Evolutionary conservation across 2,797 vertebrate genomes (phyloP).

Genomic region (Tolypeutes matacus): DNA sequence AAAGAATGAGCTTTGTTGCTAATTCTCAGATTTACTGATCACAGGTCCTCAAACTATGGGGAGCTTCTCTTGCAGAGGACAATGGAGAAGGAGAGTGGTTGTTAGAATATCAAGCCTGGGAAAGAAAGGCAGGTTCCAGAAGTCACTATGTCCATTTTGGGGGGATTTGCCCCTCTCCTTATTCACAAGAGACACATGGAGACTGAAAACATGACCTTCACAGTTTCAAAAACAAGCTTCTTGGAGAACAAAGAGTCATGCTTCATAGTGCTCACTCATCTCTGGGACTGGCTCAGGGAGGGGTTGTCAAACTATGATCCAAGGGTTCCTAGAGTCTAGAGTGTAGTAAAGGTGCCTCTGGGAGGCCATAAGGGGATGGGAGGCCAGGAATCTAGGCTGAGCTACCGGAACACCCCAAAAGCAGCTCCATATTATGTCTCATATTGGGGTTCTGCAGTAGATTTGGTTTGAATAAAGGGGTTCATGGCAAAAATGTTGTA

Average conservation of each 20-base stretch:
- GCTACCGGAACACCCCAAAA: background rate
- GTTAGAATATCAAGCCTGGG: background rate
- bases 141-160: background rate
- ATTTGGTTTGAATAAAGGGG: constrained; percentile 20
- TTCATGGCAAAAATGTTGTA: background rate
- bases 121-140: background rate
- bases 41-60: background rate
- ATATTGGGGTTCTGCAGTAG: background rate
- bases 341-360: background rate
- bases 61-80: background rate
- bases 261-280: background rate
- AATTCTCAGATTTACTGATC: constrained; percentile 52
- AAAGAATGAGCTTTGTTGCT: background rate
- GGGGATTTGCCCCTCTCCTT: background rate
- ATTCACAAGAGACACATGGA: constrained; percentile 18
- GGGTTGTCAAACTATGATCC: background rate
- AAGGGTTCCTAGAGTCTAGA: background rate
- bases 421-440: background rate
- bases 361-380: background rate
- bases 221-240: background rate
- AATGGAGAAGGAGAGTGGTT: background rate
- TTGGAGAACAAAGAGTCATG: background rate
- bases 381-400: background rate
- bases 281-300: background rate
- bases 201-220: constrained; percentile 38